Evolutionary conservation across 1,140 invertebrate species (phyloP), one percentile per base, ranked within the genome.

Genomic region (Daktulosphaira vitifoliae): DNA sequence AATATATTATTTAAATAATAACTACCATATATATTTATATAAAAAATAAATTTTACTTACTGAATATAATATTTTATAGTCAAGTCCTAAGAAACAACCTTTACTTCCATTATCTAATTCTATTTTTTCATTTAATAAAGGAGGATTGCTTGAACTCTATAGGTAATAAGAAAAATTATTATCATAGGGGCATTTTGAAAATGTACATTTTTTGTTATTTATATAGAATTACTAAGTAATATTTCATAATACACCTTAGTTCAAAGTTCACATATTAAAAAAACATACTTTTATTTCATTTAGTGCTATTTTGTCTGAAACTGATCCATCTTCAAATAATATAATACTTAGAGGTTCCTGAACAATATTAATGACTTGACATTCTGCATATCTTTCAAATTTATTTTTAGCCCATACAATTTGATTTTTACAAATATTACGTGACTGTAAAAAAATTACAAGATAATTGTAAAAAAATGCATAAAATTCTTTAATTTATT

Each of bases 341-440:
- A 62, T 3, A 22, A 62, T 6, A 1, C 42, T 29, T 3, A 46
- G 22, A 33, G 42, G 25, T 15, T 2, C 20, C 46, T 33, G 15
- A n/a, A 8, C 25, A 48, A 62, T 33, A 1, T 20, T 33, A 7
- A 33, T 7, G 20, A 62, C 18, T 48, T 20, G 1, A 29, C 56
- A 26, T 46, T 29, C 6, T 20, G 18, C 13, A 20, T 46, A 29
- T 13, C 23, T 62, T 26, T 48, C 8, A 9, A 18, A 1, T 4
- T 2, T 5, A 42, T 44, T 23, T 0, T 13, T 62, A 7, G 18
- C 56, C 56, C 56, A 62, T 29, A 62, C 13, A 20, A n/a, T 48
- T 62, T 62, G 56, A 15, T 62, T 33, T 62, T 33, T n/a, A 9
- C 18, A 39, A 46, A 62, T 20, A 15, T 33, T 6, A 9, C 3